Base-by-base conservation (phyloP, 2,888 invertebrate genomes). In the Apoda limacodes region DNA sequence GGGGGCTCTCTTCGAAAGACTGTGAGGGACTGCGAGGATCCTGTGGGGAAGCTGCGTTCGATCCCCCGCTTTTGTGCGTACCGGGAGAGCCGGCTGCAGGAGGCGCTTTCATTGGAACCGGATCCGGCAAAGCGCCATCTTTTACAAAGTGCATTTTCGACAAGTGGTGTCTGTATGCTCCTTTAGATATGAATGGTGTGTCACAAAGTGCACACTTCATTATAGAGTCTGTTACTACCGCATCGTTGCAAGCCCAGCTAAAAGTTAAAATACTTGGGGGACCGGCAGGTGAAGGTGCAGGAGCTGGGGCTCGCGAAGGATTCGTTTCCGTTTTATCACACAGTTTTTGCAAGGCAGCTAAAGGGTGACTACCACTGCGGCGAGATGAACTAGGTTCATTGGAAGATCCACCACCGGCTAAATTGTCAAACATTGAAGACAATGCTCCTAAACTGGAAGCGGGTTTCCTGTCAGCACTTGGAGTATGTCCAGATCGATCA, bases 181-280 rank as follows among this genome's bases (percentile, higher is more conserved):
- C 97, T 74, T 96, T 97, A 22, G 97, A 96, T 47, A 95, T 93
- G 67, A 97, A 97, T 13, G 95, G 94, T 13, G 95, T 95, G 71
- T 95, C 95, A 82, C 95, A 95, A 58, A 94, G 91, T 31, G 95
- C 93, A 72, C 95, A 95, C 70, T 95, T 95, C 88, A 95, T 93
- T 38, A 93, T 89, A 14, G 93, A 90, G 55, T 93, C 93, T 1
- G 92, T 92, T 55, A 93, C 88, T 3, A 94, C 90, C 4, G 93
- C 93, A 62, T 95, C 94, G 62, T 93, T 95, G 71, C 95, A 95
- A 28, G 95, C 95, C 95, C 94, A 94, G 63, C 93, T 94, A 65
- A 94, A 95, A 3, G 95, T 93, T 21, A 95, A 74, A 46, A 95
- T 92, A 34, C 92, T 90, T 9, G 92, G 92, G 0, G 92, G 90